Conservation (phyloP, 2,113 vertebrate genomes). For the Hemichromis elongatus region DNA sequence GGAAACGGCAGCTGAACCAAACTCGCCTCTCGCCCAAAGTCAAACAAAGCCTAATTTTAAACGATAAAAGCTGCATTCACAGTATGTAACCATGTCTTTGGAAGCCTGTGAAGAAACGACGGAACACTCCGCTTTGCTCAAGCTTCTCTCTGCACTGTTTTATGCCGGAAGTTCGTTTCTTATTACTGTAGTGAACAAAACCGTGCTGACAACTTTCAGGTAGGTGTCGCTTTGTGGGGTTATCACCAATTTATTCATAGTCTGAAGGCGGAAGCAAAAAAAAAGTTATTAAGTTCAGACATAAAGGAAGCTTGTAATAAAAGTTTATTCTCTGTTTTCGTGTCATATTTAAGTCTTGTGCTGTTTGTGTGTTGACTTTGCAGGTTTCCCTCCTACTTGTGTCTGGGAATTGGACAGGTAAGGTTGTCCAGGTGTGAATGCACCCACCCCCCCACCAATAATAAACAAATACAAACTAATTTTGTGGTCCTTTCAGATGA, state of each 20-base stretch:
- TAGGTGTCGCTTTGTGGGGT: conserved; percentile 56
- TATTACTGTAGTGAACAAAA: conserved; percentile 86
- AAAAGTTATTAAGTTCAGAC: neutral
- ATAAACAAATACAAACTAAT: neutral
- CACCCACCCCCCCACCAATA: neutral
- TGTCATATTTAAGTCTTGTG: neutral
- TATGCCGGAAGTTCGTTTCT: conserved; percentile 85
- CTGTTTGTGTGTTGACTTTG: neutral
- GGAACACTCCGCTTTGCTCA: conserved; percentile 10
- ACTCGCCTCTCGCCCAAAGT: neutral
- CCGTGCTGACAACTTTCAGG: conserved; percentile 83
- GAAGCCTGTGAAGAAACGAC: neutral
- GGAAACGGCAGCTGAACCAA: neutral
- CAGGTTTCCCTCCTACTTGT: conserved; percentile 74
- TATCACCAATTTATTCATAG: neutral
- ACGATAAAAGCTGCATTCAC: neutral
- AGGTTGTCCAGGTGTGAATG: neutral
- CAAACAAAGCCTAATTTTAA: no score
- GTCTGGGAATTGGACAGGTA: conserved; percentile 73
- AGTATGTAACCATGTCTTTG: neutral
- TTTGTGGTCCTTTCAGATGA: conserved; percentile 58
- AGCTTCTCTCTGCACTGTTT: conserved; percentile 77
- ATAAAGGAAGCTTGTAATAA: neutral
- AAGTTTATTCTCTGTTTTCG: neutral
- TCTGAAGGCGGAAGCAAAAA: neutral